Conservation (phyloP, 2,113 vertebrate genomes). For the Petaurus breviceps region DNA sequence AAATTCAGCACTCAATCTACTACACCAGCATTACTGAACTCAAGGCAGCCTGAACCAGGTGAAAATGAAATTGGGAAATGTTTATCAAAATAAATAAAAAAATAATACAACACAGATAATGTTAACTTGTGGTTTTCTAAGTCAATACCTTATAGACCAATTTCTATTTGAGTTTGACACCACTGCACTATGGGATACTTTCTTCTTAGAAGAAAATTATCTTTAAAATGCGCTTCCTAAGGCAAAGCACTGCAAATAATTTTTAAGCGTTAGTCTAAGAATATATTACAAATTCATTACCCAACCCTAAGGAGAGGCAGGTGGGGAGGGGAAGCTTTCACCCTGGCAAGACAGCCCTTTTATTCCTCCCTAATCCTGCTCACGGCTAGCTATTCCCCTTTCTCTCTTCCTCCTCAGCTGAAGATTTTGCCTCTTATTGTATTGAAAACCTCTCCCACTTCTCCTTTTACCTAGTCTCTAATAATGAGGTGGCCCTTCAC, state of each 20-base stretch:
- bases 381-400: neutral
- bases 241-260: neutral
- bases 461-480: too few relatives aligned
- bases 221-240: neutral
- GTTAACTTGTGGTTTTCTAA: too few relatives aligned
- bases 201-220: neutral
- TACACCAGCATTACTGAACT: too few relatives aligned
- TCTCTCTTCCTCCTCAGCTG: neutral
- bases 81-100: too few relatives aligned
- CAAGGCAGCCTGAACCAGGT: too few relatives aligned
- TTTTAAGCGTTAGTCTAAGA: neutral
- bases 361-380: neutral
- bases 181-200: neutral
- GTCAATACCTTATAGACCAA: neutral
- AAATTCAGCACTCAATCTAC: too few relatives aligned
- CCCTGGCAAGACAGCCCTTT: neutral
- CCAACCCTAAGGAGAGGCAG: neutral
- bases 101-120: too few relatives aligned
- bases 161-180: neutral
- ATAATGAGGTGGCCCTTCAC: too few relatives aligned
- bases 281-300: neutral
- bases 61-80: too few relatives aligned
- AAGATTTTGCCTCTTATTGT: neutral
- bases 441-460: neutral
- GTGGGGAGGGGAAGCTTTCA: neutral